Base-by-base conservation (phyloP, 2,797 vertebrate genomes). In the Gadopsis bispinosus region DNA sequence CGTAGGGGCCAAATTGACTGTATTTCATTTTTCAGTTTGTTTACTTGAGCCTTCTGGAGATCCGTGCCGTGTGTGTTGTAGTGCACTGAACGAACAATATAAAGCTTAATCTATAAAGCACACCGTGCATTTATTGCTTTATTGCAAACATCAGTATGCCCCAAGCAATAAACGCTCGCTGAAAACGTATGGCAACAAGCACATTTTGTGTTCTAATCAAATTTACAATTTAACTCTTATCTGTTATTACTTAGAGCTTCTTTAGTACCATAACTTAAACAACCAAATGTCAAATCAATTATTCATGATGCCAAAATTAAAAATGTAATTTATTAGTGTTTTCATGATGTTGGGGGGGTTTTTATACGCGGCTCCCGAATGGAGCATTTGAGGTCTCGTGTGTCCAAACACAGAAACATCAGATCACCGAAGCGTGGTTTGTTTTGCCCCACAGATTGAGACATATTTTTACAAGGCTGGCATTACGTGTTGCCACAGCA, bases 401-500 rank as follows among this genome's bases (percentile, higher is more conserved):
- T 72, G 76, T 77, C 54, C 51, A 50, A 73, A 75, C 47, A 39
- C 33, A 62, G 45, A 81, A 73, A 69, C 69, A 71, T 73, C 71
- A 63, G 65, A 48, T 73, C 77, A 16, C 26, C 39, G 66, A n/a
- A 22, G 60, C 22, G 1, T 16, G 48, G 37, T 69, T 53, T 45
- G 64, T 73, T 79, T 80, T 69, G 61, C 63, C 59, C 62, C 13
- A 60, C 84, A 88, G 83, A 90, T 80, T 75, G 75, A 85, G 62
- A 66, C 81, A 79, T 89, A 54, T 90, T 89, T 87, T 81, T 83
- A 79, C 75, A 65, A 77, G 56, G 78, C 84, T 83, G 82, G 75
- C 85, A 78, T 92, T 84, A 81, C 63, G 76, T 76, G 88, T 88
- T 64, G 56, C 86, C 80, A 69, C 83, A 56, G 89, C 87, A 77